These are phyloP conservation scores for Cinara cedri DNA, from an alignment of 2,888 invertebrate genomes.

Conservation along the genomic window DNA sequence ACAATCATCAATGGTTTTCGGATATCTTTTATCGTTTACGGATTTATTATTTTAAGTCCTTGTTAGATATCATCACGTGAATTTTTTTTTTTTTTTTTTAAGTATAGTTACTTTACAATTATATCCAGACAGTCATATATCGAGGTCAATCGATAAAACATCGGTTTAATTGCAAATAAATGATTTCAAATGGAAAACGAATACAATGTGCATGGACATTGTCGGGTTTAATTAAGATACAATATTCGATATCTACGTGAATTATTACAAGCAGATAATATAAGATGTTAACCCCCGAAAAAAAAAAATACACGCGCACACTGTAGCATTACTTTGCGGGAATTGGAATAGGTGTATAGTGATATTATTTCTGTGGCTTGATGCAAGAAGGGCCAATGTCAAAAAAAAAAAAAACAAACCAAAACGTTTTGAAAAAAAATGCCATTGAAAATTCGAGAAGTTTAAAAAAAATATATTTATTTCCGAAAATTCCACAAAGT, in stretches of 20 bases:
- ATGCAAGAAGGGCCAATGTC: too few species aligned
- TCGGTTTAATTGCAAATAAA: slow-evolving; percentile 44
- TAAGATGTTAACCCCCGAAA: slow-evolving; percentile 10
- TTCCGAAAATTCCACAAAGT: too few species aligned
- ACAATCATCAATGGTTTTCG: slow-evolving; percentile 13
- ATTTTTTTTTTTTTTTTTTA: slow-evolving; percentile 7
- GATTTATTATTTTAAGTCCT: slow-evolving; percentile 25
- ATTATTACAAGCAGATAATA: background rate
- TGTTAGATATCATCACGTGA: background rate
- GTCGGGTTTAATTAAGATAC: slow-evolving; percentile 22
- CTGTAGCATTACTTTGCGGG: too few species aligned
- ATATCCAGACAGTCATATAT: slow-evolving; percentile 27
- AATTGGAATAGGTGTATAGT: too few species aligned
- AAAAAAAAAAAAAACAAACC: too few species aligned
- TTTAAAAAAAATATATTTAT: too few species aligned
- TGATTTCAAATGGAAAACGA: slow-evolving; percentile 6
- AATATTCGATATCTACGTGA: slow-evolving; percentile 32
- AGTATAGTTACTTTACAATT: slow-evolving; percentile 17
- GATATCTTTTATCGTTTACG: background rate
- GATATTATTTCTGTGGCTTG: too few species aligned
- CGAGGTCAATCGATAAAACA: slow-evolving; percentile 37
- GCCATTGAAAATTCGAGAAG: too few species aligned
- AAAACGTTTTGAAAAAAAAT: too few species aligned
- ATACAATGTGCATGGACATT: slow-evolving; percentile 17
- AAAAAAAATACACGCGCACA: too few species aligned